Percentiles rank a stretch among this genome's conserved stretches.
Conservation (phyloP, 2,113 vertebrate genomes). For the Globicephala melas region DNA sequence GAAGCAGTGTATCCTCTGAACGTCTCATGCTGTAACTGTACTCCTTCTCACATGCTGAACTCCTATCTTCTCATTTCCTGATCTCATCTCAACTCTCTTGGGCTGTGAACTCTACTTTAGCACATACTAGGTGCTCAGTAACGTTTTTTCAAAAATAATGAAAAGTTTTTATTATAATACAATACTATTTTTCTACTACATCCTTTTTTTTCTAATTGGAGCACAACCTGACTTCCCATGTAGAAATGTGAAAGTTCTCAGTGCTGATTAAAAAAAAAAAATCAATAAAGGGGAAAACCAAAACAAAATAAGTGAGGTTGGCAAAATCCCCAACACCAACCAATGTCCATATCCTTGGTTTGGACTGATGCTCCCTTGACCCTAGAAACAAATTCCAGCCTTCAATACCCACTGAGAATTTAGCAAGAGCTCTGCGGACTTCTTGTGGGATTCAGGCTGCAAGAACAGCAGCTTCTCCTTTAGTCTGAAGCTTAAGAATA, state of each 20-base stretch:
- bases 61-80: neutral
- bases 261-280: neutral
- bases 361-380: neutral
- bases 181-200: neutral
- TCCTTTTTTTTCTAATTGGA: neutral
- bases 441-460: neutral
- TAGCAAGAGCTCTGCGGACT: neutral
- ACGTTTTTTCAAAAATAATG: neutral
- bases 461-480: neutral
- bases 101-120: neutral
- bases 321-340: neutral
- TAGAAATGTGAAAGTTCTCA: neutral
- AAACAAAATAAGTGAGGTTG: neutral
- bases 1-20: neutral
- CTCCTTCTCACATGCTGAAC: neutral
- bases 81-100: neutral
- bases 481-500: neutral
- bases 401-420: neutral
- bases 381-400: neutral
- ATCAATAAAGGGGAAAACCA: neutral
- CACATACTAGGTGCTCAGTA: neutral
- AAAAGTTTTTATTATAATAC: neutral
- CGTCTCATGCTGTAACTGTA: neutral
- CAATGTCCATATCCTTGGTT: neutral
- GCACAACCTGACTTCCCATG: neutral